Conservation (phyloP, 1,140 invertebrate species). For the Diploscapter pachys region DNA sequence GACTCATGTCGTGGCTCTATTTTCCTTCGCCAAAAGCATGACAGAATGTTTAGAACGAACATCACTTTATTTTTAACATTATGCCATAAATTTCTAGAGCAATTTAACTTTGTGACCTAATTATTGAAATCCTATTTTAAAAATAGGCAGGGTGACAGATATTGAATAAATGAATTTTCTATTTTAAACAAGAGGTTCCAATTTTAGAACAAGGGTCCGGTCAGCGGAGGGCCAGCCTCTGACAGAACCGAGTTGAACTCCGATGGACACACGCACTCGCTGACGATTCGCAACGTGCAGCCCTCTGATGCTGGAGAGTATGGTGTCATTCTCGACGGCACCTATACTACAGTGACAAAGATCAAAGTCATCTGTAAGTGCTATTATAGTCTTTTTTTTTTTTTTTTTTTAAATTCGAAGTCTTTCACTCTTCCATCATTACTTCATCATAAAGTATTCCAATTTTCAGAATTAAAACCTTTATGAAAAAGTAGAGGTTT, state of each 20-base stretch:
- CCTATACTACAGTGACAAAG: constrained; percentile 43
- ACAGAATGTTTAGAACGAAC: too few species aligned
- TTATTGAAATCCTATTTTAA: too few species aligned
- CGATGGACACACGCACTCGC: constrained; percentile 29
- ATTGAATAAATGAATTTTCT: too few species aligned
- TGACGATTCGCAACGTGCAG: constrained; percentile 33
- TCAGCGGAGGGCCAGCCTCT: constrained; percentile 18
- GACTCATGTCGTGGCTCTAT: too few species aligned
- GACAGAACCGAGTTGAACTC: background rate
- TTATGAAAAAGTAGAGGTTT: background rate
- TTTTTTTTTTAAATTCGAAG: constrained; percentile 2
- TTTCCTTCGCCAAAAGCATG: too few species aligned
- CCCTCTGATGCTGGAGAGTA: constrained; percentile 42
- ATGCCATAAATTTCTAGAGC: too few species aligned
- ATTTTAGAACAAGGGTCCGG: constrained; percentile 7
- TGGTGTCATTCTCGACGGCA: constrained; percentile 37
- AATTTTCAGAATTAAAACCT: background rate
- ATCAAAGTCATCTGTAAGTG: constrained; percentile 28
- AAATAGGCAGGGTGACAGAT: too few species aligned
- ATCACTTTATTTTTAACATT: too few species aligned
- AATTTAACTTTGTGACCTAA: too few species aligned
- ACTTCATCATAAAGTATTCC: background rate
- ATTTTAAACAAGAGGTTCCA: background rate
- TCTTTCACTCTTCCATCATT: too few species aligned
- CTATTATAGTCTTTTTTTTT: background rate